Percentiles rank a stretch among this genome's conserved stretches.
Conservation (phyloP, 2,797 vertebrate genomes). For the Sebastes goodei region DNA sequence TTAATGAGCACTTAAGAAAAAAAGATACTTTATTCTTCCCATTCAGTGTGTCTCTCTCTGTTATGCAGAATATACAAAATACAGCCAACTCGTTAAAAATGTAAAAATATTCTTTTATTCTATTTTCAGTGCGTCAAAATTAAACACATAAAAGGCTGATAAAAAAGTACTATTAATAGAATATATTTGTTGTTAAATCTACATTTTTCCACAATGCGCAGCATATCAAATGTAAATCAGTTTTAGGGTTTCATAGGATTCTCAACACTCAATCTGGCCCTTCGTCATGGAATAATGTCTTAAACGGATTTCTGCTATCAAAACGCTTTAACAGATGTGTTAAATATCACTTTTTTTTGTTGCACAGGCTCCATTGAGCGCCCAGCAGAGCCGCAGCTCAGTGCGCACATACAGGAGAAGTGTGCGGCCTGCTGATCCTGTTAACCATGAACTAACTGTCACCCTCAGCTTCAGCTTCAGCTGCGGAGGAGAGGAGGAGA, state of each 20-base stretch:
- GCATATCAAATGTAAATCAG: slow-evolving; percentile 71
- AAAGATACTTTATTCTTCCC: slow-evolving; percentile 65
- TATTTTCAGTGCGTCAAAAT: background rate
- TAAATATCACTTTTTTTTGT: slow-evolving; percentile 85
- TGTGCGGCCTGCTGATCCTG: slow-evolving; percentile 93
- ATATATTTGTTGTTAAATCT: background rate
- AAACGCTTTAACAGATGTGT: slow-evolving; percentile 95
- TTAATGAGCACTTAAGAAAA: slow-evolving; percentile 81
- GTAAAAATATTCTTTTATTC: slow-evolving; percentile 44
- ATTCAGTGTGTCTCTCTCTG: slow-evolving; percentile 80
- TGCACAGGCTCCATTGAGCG: slow-evolving; percentile 86
- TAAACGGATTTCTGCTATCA: slow-evolving; percentile 85
- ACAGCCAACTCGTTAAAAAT: slow-evolving; percentile 16
- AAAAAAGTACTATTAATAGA: background rate
- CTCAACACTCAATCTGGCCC: slow-evolving; percentile 83
- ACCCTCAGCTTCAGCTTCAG: slow-evolving; percentile 91
- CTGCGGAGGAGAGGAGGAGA: slow-evolving; percentile 46
- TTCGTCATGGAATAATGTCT: slow-evolving; percentile 84
- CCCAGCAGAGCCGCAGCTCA: slow-evolving; percentile 78
- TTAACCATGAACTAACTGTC: slow-evolving; percentile 99
- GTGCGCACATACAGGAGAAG: slow-evolving; percentile 83
- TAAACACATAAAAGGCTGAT: background rate
- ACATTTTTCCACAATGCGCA: slow-evolving; percentile 15
- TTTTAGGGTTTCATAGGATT: slow-evolving; percentile 76
- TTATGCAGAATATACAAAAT: slow-evolving; percentile 17